phyloP scores from a whole-genome alignment of 2,113 vertebrate genomes.

The Podarcis raffonei region DNA sequence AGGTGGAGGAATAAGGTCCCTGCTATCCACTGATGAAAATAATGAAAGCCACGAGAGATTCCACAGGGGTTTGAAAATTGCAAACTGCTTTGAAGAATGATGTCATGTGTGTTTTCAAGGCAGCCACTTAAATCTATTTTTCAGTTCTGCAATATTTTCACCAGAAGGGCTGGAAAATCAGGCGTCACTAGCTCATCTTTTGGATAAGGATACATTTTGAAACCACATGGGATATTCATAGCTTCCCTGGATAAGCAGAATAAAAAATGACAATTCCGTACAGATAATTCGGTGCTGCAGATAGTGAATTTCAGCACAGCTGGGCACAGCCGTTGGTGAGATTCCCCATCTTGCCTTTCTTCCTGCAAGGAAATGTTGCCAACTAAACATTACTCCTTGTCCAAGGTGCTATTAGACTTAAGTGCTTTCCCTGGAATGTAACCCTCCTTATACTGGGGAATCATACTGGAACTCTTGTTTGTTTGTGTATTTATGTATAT shows the following conservation, averaged over 20 bases:
- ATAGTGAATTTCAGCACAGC: neutral
- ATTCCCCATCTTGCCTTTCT: neutral
- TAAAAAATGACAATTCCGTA: neutral
- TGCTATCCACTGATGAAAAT: neutral
- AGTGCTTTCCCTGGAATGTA: too few relatives aligned
- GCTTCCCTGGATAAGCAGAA: neutral
- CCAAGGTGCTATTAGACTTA: neutral
- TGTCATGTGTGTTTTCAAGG: neutral
- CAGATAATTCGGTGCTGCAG: neutral
- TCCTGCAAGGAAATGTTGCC: neutral
- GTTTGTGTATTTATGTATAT: too few relatives aligned
- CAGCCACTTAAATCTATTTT: neutral
- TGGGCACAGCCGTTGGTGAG: neutral
- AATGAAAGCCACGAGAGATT: neutral
- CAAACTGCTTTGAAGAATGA: conserved; percentile 4
- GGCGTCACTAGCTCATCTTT: neutral
- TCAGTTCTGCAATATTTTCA: neutral
- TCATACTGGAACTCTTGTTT: too few relatives aligned
- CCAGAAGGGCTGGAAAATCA: neutral
- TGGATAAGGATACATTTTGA: neutral
- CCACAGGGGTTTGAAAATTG: conserved; percentile 6
- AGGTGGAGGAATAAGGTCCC: neutral
- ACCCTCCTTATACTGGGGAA: too few relatives aligned
- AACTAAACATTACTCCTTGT: neutral
- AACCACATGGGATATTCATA: neutral